Evolutionary conservation across 2,113 vertebrate genomes (phyloP), one percentile per base, ranked within the genome.

Genomic region (Charina bottae): DNA sequence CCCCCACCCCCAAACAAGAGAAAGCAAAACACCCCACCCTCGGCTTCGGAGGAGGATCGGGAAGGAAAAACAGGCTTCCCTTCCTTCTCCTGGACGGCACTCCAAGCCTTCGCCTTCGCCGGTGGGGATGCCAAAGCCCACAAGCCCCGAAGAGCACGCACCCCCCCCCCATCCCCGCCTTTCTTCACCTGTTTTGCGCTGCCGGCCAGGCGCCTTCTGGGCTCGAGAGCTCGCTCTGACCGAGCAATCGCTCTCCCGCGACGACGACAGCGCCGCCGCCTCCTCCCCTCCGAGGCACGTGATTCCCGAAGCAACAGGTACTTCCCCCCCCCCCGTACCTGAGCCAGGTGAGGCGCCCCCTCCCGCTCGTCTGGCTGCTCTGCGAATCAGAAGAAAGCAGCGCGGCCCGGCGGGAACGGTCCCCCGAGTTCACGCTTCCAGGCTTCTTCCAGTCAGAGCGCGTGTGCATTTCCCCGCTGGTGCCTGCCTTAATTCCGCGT

Each of bases 251-350:
- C 17, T 54, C 24, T 6, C 26, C 88, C 84, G 28, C 21, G 58
- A 37, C 42, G 26, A 53, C 58, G n/a, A 90, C 42, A 21, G 15
- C 37, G 17, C 4, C 42, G 59, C 33, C 58, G 26, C 15, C 60
- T 11, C 59, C 86, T 56, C 88, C 33, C 89, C 92, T 87, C 83
- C 59, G 6, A 9, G 55, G 15, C 89, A 90, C 58, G 89, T 93
- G 92, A 93, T 26, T 8, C 92, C 8, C 28, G 13, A 11, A 23
- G 6, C 19, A 6, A n/a, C 89, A 90, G 92, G 89, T 46, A 23
- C 64, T 60, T 83, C 54, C 92, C 92, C 84, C 55, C 56, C n/a
- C n/a, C 42, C 46, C 28, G 54, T 58, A 93, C 92, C 92, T 93
- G 89, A 64, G 55, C 21, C 92, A 90, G 85, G 89, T 89, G 42